Evolutionary conservation across 2,888 invertebrate genomes (phyloP).

Genomic region (Orthosia cruda): DNA sequence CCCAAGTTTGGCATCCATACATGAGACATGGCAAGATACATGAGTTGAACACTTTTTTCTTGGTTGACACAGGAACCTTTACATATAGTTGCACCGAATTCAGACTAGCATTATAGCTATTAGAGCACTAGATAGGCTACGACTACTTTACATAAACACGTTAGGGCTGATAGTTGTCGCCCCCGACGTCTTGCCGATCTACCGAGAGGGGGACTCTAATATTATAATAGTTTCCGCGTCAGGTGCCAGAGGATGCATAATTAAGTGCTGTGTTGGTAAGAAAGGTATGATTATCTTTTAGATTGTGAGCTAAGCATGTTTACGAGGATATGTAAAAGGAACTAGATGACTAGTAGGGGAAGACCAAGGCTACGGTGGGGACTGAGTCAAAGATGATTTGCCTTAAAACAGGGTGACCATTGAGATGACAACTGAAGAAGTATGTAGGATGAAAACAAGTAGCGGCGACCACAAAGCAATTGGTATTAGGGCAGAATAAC

Average conservation of each 20-base stretch:
- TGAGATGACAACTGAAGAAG: background rate
- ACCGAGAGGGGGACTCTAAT: slow-evolving; percentile 66
- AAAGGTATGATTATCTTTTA: slow-evolving; percentile 25
- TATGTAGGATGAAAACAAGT: background rate
- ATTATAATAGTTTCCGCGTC: slow-evolving; percentile 78
- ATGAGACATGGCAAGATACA: no score
- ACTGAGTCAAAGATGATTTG: background rate
- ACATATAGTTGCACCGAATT: background rate
- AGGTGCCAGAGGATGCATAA: slow-evolving; percentile 76
- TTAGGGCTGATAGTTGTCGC: slow-evolving; percentile 72
- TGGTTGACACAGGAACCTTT: no score
- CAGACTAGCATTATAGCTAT: slow-evolving; percentile 49
- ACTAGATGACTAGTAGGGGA: background rate
- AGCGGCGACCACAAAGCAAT: background rate
- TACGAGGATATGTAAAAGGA: background rate
- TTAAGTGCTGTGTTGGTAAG: slow-evolving; percentile 61
- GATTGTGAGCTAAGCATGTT: background rate
- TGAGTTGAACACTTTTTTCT: no score
- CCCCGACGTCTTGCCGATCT: slow-evolving; percentile 66
- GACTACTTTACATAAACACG: slow-evolving; percentile 79
- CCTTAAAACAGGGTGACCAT: background rate
- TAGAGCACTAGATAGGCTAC: slow-evolving; percentile 64
- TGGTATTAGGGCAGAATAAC: no score
- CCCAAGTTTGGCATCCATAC: no score
- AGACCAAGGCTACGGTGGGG: no score